Conservation (phyloP, 1,140 invertebrate genomes). For the Delia radicum region DNA sequence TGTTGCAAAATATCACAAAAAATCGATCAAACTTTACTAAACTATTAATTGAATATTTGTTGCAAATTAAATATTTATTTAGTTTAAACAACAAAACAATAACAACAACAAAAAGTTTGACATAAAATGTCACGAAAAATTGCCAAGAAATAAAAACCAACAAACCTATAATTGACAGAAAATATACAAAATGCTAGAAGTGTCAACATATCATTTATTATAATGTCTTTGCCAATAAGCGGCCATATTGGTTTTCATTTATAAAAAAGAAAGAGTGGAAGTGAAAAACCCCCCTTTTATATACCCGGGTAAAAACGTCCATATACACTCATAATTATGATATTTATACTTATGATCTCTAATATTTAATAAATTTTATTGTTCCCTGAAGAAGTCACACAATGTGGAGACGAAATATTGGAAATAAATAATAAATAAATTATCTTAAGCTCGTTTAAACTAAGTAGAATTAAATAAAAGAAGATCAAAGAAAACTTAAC, state of each 20-base stretch:
- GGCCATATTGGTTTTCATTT: neutral
- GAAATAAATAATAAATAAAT: no score
- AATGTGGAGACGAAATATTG: no score
- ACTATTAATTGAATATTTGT: neutral
- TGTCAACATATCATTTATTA: neutral
- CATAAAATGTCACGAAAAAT: neutral
- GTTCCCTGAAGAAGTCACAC: no score
- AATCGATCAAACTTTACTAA: neutral
- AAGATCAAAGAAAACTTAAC: no score
- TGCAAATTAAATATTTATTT: constrained; percentile 3
- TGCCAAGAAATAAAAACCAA: neutral
- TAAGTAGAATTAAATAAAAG: no score
- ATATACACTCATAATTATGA: no score
- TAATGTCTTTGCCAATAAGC: neutral
- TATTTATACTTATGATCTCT: no score
- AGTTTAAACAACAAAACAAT: neutral
- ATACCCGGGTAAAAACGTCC: no score
- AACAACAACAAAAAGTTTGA: neutral
- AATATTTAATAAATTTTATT: no score
- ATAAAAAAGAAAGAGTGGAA: neutral
- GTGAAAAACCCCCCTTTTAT: no score
- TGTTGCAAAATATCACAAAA: neutral
- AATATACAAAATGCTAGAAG: neutral
- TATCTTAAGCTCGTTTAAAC: no score
- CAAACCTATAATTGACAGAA: neutral